Evolutionary conservation across 2,888 invertebrate genomes (phyloP).

Genomic region (Lasioglossum morio): DNA sequence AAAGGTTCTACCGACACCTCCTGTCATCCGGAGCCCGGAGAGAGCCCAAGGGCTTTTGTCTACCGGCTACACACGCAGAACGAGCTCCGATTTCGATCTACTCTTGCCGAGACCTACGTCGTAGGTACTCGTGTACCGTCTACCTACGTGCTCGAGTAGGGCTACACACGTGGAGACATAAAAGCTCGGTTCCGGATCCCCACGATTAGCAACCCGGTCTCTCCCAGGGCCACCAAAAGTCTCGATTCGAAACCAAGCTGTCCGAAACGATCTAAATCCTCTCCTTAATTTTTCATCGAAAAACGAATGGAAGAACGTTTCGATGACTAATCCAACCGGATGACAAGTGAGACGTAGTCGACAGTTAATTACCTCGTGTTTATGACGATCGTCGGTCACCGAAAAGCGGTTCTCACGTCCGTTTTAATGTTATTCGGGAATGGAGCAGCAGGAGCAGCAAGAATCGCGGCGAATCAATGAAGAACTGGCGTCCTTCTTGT

Average conservation of each 20-base stretch:
- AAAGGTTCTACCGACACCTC: conserved; percentile 65
- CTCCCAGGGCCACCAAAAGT: conserved; percentile 23
- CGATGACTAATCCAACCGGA: not conserved
- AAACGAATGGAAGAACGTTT: not conserved
- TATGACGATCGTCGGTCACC: not conserved
- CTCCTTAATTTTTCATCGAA: not conserved
- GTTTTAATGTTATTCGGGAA: conserved; percentile 1
- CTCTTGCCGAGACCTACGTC: conserved; percentile 60
- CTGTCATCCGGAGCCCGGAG: conserved; percentile 59
- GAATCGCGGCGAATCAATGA: conserved; percentile 13
- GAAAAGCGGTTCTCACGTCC: not conserved
- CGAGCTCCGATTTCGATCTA: conserved; percentile 78
- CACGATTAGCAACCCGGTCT: conserved; percentile 12
- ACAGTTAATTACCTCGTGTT: not conserved
- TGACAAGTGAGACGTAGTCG: not conserved
- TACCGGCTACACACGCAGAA: conserved; percentile 61
- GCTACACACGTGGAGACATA: conserved; percentile 65
- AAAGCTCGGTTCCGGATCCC: conserved; percentile 71
- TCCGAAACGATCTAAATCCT: not conserved
- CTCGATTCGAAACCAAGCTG: conserved; percentile 61
- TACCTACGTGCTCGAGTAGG: conserved; percentile 70
- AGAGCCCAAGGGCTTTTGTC: conserved; percentile 67
- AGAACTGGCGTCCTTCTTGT: conserved; percentile 3
- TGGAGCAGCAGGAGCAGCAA: not conserved
- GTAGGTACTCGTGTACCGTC: conserved; percentile 51